Evolutionary conservation across 2,113 vertebrate genomes (phyloP).

Genomic region (Eretmochelys imbricata): DNA sequence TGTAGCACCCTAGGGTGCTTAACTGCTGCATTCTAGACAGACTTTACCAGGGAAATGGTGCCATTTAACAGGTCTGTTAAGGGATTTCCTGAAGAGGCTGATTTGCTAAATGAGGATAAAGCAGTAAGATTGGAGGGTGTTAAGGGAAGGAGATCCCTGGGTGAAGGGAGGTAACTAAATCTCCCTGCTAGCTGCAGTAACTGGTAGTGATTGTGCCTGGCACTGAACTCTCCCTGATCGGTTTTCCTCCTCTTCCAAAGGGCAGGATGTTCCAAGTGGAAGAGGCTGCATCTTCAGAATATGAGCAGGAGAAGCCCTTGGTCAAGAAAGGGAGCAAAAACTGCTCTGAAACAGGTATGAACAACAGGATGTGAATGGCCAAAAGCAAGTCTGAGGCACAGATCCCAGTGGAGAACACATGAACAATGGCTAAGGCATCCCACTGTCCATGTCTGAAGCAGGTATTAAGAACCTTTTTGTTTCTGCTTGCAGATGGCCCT

Average conservation of each 20-base stretch:
- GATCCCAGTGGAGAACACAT: neutral
- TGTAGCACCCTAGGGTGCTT: neutral
- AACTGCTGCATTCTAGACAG: neutral
- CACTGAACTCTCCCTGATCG: neutral
- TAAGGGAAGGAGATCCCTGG: neutral
- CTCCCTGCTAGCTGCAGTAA: neutral
- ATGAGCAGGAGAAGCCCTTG: neutral
- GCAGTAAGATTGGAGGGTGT: neutral
- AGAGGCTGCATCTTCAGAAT: neutral
- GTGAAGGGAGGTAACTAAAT: neutral
- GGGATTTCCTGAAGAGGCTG: no score
- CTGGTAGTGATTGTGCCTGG: neutral
- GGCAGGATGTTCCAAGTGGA: neutral
- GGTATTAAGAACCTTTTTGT: neutral
- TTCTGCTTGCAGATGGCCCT: neutral
- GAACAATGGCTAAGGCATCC: neutral
- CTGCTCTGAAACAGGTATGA: neutral
- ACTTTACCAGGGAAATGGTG: no score
- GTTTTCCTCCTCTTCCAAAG: neutral
- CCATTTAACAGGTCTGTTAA: no score
- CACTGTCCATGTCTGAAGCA: neutral
- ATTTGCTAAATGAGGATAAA: neutral
- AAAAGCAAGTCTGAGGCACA: neutral
- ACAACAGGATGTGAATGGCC: neutral
- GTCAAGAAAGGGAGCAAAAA: neutral